These are phyloP conservation scores for Psittacara wagleri DNA, from an alignment of 2,113 vertebrate genomes.

Conservation along the genomic window DNA sequence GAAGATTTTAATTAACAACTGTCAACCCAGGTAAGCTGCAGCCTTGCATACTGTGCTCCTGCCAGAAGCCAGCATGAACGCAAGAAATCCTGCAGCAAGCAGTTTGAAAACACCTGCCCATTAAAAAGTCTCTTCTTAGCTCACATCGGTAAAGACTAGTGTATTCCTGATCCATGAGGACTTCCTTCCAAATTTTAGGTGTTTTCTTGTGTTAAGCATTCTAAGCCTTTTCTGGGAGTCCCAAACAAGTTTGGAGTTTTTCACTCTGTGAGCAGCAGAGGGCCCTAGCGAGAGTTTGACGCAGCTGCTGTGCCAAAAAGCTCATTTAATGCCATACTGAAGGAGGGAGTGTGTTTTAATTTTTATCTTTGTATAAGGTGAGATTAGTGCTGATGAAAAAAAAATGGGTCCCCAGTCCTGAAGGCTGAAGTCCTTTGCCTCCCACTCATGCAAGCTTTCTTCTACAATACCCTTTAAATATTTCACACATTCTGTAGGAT, in stretches of 20 bases:
- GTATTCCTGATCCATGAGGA: background rate
- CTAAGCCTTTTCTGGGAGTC: background rate
- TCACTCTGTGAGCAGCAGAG: background rate
- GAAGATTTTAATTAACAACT: background rate
- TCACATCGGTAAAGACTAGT: background rate
- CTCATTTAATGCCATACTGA: background rate
- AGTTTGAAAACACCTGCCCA: background rate
- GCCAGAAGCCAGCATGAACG: background rate
- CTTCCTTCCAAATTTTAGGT: background rate
- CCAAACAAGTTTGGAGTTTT: background rate
- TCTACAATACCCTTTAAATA: background rate
- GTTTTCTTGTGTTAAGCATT: background rate
- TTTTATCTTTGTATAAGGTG: background rate
- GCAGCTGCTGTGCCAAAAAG: background rate
- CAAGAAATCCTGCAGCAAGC: background rate
- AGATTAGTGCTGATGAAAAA: background rate
- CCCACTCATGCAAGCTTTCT: background rate
- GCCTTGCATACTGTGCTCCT: background rate
- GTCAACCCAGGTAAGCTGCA: background rate
- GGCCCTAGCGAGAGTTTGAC: background rate
- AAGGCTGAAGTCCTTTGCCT: background rate
- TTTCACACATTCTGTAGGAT: background rate
- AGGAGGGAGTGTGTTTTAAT: background rate
- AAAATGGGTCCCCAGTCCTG: background rate
- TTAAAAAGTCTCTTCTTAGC: background rate